These are phyloP conservation scores for Heteractis magnifica DNA, from an alignment of 92 coral and sea anemone species.

Conservation along the genomic window DNA sequence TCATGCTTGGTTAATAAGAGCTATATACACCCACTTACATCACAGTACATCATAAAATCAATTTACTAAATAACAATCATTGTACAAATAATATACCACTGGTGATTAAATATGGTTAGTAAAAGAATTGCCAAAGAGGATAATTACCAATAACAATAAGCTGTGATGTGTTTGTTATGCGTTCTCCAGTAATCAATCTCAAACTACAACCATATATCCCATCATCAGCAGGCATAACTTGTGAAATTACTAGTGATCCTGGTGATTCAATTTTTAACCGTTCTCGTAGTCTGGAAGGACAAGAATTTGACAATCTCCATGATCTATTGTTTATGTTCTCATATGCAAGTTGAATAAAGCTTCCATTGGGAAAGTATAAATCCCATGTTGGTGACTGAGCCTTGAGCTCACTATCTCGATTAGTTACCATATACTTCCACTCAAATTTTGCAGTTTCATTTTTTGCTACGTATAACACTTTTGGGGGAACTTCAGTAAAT, in stretches of 20 bases:
- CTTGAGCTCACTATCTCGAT: constrained; percentile 6
- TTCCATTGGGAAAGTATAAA: constrained; percentile 14
- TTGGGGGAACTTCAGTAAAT: constrained; percentile 8
- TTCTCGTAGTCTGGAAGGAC: constrained; percentile 19
- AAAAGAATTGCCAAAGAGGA: background rate
- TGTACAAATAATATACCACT: background rate
- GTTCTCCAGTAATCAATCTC: background rate
- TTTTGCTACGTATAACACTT: background rate
- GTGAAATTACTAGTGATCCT: constrained; percentile 4
- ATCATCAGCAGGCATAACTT: constrained; percentile 6
- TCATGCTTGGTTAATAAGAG: too few species aligned
- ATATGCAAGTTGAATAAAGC: constrained; percentile 24
- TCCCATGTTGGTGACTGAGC: constrained; percentile 33
- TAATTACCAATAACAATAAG: constrained; percentile 24
- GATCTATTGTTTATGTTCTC: constrained; percentile 15
- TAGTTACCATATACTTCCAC: constrained; percentile 11
- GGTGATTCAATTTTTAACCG: constrained; percentile 3
- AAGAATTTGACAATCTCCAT: constrained; percentile 21
- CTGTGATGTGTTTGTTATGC: constrained; percentile 5
- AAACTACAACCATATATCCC: constrained; percentile 30
- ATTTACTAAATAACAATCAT: too few species aligned
- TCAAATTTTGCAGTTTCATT: background rate
- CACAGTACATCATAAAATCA: too few species aligned
- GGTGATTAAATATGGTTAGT: background rate
- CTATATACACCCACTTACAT: too few species aligned